Percentiles rank a stretch among this genome's conserved stretches.
Conservation (phyloP, 1,140 invertebrate species). For the Manduca sexta region DNA sequence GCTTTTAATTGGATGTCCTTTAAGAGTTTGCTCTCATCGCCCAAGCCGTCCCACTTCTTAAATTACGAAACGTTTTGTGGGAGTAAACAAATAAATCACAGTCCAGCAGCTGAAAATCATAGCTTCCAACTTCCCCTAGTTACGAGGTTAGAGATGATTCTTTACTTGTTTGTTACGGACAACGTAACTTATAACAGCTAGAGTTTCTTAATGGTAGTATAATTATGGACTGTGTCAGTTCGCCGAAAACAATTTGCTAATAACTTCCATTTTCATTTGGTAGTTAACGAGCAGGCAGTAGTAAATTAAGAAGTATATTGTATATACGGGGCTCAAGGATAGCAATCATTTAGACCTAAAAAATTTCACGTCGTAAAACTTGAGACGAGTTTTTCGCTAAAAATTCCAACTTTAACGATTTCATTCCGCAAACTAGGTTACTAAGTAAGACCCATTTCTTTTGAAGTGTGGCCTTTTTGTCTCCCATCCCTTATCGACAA, state of each 20-base stretch:
- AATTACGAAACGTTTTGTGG: conserved; percentile 14
- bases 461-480: not conserved
- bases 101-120: conserved; percentile 13
- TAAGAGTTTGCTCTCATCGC: conserved; percentile 13
- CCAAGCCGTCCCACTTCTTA: conserved; percentile 14
- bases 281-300: too few relatives aligned
- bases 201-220: conserved; percentile 7
- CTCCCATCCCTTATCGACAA: not conserved
- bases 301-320: too few relatives aligned
- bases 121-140: conserved; percentile 8
- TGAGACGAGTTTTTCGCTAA: too few relatives aligned
- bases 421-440: too few relatives aligned
- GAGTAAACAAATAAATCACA: conserved; percentile 45
- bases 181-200: conserved; percentile 11
- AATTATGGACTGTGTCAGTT: not conserved
- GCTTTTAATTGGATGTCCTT: conserved; percentile 24
- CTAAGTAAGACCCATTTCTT: too few relatives aligned
- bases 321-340: too few relatives aligned
- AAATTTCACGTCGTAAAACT: too few relatives aligned
- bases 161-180: conserved; percentile 11
- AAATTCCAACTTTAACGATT: too few relatives aligned
- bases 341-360: too few relatives aligned
- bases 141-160: conserved; percentile 7
- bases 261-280: too few relatives aligned
- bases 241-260: too few relatives aligned